Evolutionary conservation across 2,113 vertebrate genomes (phyloP).

Genomic region (Equus quagga): DNA sequence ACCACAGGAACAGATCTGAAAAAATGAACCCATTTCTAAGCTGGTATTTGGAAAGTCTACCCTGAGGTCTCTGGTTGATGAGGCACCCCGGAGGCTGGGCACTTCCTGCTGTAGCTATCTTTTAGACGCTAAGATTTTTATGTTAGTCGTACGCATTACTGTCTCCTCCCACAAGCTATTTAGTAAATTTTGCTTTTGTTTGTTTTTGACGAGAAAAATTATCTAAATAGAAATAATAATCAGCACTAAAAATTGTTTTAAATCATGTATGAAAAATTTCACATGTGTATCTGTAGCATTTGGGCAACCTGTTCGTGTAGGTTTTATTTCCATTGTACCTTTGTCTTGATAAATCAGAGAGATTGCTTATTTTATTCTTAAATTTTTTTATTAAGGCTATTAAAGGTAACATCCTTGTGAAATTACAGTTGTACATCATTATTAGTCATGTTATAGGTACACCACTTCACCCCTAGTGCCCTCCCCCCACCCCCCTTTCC

Average conservation of each 20-base stretch:
- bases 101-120: not conserved
- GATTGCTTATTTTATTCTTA: not conserved
- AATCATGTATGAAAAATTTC: not conserved
- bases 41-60: not conserved
- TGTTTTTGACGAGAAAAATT: constrained; percentile 1
- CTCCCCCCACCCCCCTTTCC: too few relatives aligned
- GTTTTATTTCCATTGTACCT: not conserved
- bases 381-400: too few relatives aligned
- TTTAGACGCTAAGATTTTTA: not conserved
- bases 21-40: not conserved
- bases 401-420: too few relatives aligned
- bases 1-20: not conserved
- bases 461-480: too few relatives aligned
- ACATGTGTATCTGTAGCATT: not conserved
- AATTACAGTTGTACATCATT: too few relatives aligned
- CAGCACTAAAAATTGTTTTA: constrained; percentile 1
- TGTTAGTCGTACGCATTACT: not conserved
- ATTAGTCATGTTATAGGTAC: too few relatives aligned
- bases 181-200: not conserved
- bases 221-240: not conserved
- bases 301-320: not conserved
- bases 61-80: not conserved
- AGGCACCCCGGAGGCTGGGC: not conserved
- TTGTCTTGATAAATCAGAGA: not conserved
- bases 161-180: not conserved